Evolutionary conservation across 1,140 invertebrate species (phyloP).

Genomic region (Penaeus indicus): DNA sequence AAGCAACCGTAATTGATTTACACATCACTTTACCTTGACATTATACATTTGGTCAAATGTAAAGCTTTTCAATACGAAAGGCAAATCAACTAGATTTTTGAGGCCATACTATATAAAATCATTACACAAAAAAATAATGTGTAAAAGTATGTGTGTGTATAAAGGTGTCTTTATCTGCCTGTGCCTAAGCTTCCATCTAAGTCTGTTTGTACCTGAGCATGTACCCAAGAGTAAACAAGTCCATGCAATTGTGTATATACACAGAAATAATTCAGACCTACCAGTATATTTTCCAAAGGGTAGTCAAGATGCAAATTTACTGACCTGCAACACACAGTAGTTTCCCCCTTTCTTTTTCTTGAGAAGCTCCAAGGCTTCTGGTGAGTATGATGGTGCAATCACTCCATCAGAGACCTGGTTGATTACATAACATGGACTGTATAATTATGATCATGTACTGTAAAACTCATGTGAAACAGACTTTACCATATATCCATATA

Average conservation of each 20-base stretch:
- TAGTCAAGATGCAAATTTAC: background rate
- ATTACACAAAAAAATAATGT: too few relatives aligned
- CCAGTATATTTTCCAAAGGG: too few relatives aligned
- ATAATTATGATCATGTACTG: background rate
- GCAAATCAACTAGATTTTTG: too few relatives aligned
- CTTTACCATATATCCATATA: slow-evolving; percentile 28
- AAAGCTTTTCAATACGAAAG: too few relatives aligned
- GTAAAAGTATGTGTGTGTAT: too few relatives aligned
- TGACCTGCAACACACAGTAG: slow-evolving; percentile 89
- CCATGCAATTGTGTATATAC: background rate
- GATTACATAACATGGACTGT: slow-evolving; percentile 20
- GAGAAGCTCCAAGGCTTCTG: slow-evolving; percentile 88
- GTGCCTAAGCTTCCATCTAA: too few relatives aligned
- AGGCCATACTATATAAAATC: too few relatives aligned
- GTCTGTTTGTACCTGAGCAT: too few relatives aligned
- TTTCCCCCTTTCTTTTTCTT: slow-evolving; percentile 95
- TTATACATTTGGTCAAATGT: too few relatives aligned
- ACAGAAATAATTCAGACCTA: slow-evolving; percentile 30
- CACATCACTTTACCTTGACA: too few relatives aligned
- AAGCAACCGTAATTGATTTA: too few relatives aligned
- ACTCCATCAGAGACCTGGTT: slow-evolving; percentile 93
- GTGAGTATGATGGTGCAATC: slow-evolving; percentile 90
- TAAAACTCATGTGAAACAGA: background rate
- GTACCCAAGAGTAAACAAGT: background rate
- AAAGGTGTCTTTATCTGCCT: too few relatives aligned